phyloP scores from a whole-genome alignment of 2,113 vertebrate genomes.

The Galemys pyrenaicus region DNA sequence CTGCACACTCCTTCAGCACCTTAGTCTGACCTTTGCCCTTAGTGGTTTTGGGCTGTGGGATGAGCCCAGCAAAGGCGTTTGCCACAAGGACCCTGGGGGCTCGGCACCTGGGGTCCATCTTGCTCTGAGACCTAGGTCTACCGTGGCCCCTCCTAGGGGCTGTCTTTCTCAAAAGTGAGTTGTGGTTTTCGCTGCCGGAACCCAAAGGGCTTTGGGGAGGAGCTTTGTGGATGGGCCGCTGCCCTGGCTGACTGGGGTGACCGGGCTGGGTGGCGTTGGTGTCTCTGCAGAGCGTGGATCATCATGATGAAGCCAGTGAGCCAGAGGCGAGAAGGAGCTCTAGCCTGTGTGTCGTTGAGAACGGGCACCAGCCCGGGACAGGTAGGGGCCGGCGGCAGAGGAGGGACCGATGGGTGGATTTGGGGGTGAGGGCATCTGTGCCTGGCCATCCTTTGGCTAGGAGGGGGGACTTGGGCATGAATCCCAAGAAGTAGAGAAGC shows the following conservation, averaged over 20 bases:
- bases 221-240: background rate
- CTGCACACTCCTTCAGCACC: accelerated
- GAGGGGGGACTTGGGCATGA: background rate
- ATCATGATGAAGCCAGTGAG: slow-evolving; percentile 80
- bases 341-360: slow-evolving; percentile 80
- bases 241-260: background rate
- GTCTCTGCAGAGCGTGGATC: slow-evolving; percentile 84
- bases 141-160: background rate
- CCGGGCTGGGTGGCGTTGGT: background rate
- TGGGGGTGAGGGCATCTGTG: background rate
- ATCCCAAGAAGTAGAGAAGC: background rate
- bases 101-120: background rate
- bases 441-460: background rate
- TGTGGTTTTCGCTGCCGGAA: background rate
- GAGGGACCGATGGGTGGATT: background rate
- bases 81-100: background rate
- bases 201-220: background rate
- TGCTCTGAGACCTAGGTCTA: background rate
- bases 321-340: slow-evolving; percentile 77
- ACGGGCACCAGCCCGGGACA: slow-evolving; percentile 81
- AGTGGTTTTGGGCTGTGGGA: background rate
- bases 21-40: background rate
- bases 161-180: background rate
- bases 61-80: background rate
- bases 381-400: slow-evolving; percentile 69